These are phyloP conservation scores for Scortum barcoo DNA, from an alignment of 2,113 vertebrate species.

Conservation along the genomic window DNA sequence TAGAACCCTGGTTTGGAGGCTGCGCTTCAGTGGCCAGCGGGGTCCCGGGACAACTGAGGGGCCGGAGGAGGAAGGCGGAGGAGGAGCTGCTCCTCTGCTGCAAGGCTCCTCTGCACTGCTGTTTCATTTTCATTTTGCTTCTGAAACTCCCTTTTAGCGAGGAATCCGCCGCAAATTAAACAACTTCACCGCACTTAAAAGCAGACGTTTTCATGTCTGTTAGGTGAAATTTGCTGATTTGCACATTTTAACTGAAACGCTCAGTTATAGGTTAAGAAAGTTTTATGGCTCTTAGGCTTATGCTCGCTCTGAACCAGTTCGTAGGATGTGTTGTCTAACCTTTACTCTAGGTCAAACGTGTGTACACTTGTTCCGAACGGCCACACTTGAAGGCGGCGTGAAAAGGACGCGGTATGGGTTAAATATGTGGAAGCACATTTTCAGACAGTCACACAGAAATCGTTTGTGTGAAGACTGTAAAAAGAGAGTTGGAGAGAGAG, in stretches of 20 bases:
- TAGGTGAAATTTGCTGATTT: background rate
- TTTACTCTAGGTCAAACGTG: too few relatives aligned
- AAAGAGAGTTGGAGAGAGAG: too few relatives aligned
- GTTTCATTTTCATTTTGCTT: constrained; percentile 21
- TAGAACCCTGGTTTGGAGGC: constrained; percentile 68
- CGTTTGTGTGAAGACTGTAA: too few relatives aligned
- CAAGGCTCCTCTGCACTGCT: constrained; percentile 26
- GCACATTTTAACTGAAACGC: background rate
- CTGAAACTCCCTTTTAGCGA: background rate
- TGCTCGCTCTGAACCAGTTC: background rate
- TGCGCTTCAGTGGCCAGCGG: constrained; percentile 57
- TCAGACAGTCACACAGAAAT: too few relatives aligned
- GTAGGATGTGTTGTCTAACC: background rate
- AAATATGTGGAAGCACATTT: too few relatives aligned
- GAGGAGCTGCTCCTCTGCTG: constrained; percentile 15
- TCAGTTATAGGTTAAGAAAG: background rate
- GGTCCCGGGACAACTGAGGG: constrained; percentile 67
- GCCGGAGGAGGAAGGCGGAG: background rate
- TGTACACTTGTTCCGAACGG: too few relatives aligned
- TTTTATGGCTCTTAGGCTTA: background rate
- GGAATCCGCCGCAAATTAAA: background rate
- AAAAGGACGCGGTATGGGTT: too few relatives aligned
- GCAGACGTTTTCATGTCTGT: background rate
- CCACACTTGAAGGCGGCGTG: too few relatives aligned
- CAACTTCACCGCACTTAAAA: background rate